Evolutionary conservation across 2,797 vertebrate species (phyloP), one percentile per base, ranked within the genome.

Genomic region (Vespertilio murinus): DNA sequence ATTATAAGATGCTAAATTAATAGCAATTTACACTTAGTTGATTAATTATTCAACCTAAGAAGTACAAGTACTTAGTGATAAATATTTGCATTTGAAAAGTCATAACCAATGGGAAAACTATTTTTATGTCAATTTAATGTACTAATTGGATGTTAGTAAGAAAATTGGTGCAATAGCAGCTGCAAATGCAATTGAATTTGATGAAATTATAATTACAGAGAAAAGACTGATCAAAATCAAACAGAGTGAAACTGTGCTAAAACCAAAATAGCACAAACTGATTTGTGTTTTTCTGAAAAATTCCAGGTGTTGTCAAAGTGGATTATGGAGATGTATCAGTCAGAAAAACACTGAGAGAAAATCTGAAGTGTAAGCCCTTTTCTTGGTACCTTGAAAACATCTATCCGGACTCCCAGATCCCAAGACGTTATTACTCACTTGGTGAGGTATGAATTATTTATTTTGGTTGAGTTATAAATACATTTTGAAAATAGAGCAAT

Each of bases 331-430:
- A 99, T 5, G 98, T 99, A 10, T 99, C 99, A 0, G 98, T 98
- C 64, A 98, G 99, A 73, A 99, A 99, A 96, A 98, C 98, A 16
- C 98, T 99, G 14, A 98, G 99, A 49, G 98, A 99, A 92, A 98
- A 98, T 77, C 98, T 99, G 96, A 98, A 98, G 95, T 99, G 99
- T 97, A 99, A 99, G 96, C 99, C 99, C 0, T 99, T 99, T 97
- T 99, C 99, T 8, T 99, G 99, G 99, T 99, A 99, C 98, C 98
- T 99, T 92, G 99, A 99, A 97, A 99, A 99, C 97, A 98, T 99
- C 97, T 99, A 99, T 95, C 99, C 99, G 0, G 99, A 99, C 97
- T 99, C 99, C 30, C 99, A 99, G 99, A 99, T 99, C 94, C 99
- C 99, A 1, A 98, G 99, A 96, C 98, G 99, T 98, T 99, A 99